Base-by-base conservation (phyloP, 2,797 vertebrate genomes). In the Gymnocypris eckloni region DNA sequence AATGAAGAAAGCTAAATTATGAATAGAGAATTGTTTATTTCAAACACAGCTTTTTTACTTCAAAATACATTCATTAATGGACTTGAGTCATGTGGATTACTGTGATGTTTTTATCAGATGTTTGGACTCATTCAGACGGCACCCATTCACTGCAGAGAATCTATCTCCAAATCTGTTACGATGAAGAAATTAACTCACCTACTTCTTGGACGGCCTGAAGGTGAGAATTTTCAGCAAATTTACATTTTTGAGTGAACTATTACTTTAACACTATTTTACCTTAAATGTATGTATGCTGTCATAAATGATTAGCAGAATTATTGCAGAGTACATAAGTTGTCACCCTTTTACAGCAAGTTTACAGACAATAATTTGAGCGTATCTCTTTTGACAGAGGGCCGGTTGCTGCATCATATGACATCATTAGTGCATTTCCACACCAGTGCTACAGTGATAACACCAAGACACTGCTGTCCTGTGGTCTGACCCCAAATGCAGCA, bases 401-500 rank as follows among this genome's bases (percentile, higher is more conserved):
- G 22, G 79, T 79, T 8, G 48, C 66, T 0, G 0, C 87, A 18
- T 89, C 87, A 0, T 99, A 97, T 73, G 96, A 99, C 92, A 97
- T 99, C 94, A 92, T 98, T 93, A 97, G 96, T 1, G 89, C 90
- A 0, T 96, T 95, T 85, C 97, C 98, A 37, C 92, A 82, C 70
- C 81, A 87, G 12, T 90, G 93, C 91, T 97, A 97, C 79, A 15
- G 67, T 0, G 93, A 98, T 0, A 90, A 94, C 25, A 4, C 89
- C 8, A 92, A 92, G 90, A 97, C 95, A 0, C 94, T 99, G 3
- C 91, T 91, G 81, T 95, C 94, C 0, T 96, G 92, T 3, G 97
- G 96, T 50, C 93, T 99, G 80, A 92, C 88, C 1, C 92, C 95
- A 52, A 97, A 92, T 0, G 91, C 95, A 1, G 90, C 92, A 0